Evolutionary conservation across 2,797 vertebrate genomes (phyloP).

Genomic region (Sebastes taczanowskii): DNA sequence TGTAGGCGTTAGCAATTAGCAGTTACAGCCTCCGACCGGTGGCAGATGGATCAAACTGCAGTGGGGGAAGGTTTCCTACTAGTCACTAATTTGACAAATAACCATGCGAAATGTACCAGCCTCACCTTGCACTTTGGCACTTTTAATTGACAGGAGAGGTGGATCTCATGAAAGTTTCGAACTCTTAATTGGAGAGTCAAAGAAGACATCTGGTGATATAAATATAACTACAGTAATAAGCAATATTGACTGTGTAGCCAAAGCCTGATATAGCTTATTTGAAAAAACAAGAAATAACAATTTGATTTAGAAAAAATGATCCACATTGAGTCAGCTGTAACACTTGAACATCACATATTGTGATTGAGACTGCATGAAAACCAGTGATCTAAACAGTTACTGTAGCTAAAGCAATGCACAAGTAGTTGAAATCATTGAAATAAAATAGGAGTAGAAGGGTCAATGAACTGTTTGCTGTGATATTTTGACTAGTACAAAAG

Average conservation of each 20-base stretch:
- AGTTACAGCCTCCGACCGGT: constrained; percentile 29
- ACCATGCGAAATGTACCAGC: constrained; percentile 6
- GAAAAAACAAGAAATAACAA: neutral
- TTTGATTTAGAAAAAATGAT: accelerated
- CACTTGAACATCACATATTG: neutral
- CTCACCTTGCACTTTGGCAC: constrained; percentile 31
- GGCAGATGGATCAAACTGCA: constrained; percentile 60
- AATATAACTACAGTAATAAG: neutral
- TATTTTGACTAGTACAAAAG: too few relatives aligned
- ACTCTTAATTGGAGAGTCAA: neutral
- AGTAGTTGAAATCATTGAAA: neutral
- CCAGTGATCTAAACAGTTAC: neutral
- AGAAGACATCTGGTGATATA: neutral
- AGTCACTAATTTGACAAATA: constrained; percentile 58
- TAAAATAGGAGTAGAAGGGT: too few relatives aligned
- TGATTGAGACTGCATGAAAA: neutral
- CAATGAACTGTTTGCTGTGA: too few relatives aligned
- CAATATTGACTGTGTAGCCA: neutral
- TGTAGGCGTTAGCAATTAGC: constrained; percentile 71
- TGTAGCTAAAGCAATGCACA: neutral
- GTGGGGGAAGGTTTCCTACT: constrained; percentile 33
- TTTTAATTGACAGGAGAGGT: constrained; percentile 28
- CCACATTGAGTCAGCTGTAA: neutral
- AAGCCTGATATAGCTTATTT: neutral
- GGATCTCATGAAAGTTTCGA: neutral